Conservation (phyloP, 2,113 vertebrate genomes). For the Tragelaphus scriptus region DNA sequence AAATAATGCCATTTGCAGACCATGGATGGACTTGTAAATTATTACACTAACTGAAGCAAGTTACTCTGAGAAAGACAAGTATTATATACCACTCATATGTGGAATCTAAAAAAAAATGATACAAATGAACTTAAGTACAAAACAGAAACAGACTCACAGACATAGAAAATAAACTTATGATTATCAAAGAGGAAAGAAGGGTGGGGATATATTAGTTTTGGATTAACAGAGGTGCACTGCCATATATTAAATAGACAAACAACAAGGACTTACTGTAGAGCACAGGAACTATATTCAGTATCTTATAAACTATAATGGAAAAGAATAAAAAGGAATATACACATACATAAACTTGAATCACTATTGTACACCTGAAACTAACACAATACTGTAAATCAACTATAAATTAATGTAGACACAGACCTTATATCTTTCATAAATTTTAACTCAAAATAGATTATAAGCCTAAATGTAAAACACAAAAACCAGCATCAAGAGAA, state of each 20-base stretch:
- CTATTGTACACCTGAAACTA: background rate
- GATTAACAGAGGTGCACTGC: background rate
- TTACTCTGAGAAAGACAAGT: background rate
- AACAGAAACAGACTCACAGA: background rate
- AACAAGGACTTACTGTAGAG: background rate
- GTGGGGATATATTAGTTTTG: background rate
- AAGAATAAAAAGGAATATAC: background rate
- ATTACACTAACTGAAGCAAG: background rate
- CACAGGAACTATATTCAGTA: background rate
- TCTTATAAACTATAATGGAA: background rate
- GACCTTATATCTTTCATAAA: background rate
- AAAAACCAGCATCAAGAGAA: background rate
- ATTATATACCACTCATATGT: background rate
- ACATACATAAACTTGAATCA: background rate
- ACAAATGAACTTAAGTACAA: background rate
- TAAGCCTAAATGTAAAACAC: background rate
- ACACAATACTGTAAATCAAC: background rate
- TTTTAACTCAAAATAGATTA: background rate
- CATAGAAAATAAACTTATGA: background rate
- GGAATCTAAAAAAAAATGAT: background rate
- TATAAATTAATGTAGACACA: background rate
- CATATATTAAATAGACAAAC: background rate
- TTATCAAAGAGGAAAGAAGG: background rate
- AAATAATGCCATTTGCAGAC: background rate
- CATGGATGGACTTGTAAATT: background rate